Conservation (phyloP, 92 coral and sea anemone species). For the Isaurus tuberculatus region DNA sequence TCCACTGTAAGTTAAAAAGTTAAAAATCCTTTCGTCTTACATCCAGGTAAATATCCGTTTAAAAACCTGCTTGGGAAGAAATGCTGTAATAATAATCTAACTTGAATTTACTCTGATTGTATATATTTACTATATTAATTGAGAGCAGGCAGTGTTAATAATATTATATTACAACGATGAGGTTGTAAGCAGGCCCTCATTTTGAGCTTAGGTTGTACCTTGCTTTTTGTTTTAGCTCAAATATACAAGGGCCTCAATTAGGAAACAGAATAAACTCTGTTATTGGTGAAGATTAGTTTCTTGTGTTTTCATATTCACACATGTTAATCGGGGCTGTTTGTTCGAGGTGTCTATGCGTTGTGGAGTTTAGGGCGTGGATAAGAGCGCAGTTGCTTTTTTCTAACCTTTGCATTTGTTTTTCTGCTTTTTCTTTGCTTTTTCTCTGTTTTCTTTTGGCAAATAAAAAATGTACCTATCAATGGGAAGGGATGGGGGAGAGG, state of each 20-base stretch:
- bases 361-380: too few relatives aligned
- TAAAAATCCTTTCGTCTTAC: not conserved
- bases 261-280: slow-evolving; percentile 30
- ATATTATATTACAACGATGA: slow-evolving; percentile 7
- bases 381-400: too few relatives aligned
- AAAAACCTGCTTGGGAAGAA: not conserved
- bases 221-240: slow-evolving; percentile 20
- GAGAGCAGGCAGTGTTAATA: slow-evolving; percentile 28
- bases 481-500: too few relatives aligned
- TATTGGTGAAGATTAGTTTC: not conserved
- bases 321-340: too few relatives aligned
- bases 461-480: too few relatives aligned
- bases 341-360: too few relatives aligned
- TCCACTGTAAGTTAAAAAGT: too few relatives aligned
- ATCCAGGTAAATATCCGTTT: not conserved
- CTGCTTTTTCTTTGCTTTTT: too few relatives aligned
- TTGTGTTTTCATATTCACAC: not conserved
- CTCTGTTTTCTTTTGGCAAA: too few relatives aligned
- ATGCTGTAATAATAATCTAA: slow-evolving; percentile 21
- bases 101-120: slow-evolving; percentile 35
- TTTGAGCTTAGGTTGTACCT: slow-evolving; percentile 28
- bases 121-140: slow-evolving; percentile 21
- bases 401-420: too few relatives aligned
- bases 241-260: not conserved
- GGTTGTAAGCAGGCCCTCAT: not conserved